A percentile compares a stretch with the other conserved stretches of the same genome.
These are phyloP conservation scores for Cosmia trapezina DNA, from an alignment of 2,888 invertebrate genomes.

Conservation along the genomic window DNA sequence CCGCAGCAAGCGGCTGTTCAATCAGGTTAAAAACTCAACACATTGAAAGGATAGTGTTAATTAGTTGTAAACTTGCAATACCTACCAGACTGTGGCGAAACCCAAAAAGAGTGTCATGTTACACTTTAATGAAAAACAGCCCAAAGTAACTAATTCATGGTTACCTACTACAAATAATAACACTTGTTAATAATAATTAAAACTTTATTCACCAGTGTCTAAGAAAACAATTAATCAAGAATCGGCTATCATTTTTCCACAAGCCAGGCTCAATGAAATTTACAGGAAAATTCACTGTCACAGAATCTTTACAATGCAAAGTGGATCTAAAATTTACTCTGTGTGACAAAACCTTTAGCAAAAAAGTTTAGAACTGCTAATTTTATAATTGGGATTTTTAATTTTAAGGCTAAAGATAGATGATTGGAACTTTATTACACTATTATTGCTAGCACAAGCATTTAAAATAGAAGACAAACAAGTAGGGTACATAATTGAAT, in stretches of 20 bases:
- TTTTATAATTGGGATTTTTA: not conserved
- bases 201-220: conserved; percentile 63
- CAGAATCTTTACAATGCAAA: conserved; percentile 16
- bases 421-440: conserved; percentile 3
- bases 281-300: conserved; percentile 27
- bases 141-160: not conserved
- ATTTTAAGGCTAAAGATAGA: conserved; percentile 10
- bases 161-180: not conserved
- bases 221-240: conserved; percentile 46
- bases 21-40: no score
- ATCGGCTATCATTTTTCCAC: conserved; percentile 50
- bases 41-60: no score
- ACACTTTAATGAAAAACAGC: not conserved
- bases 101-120: not conserved
- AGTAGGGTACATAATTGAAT: not conserved
- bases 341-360: not conserved
- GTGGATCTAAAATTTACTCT: conserved; percentile 26
- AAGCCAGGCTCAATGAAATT: conserved; percentile 41
- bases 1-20: no score
- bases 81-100: not conserved
- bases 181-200: conserved; percentile 23
- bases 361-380: conserved; percentile 12
- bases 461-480: not conserved
- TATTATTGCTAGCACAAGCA: conserved; percentile 26
- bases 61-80: no score